A percentile compares a stretch with the other conserved stretches of the same genome.
Evolutionary conservation across 2,888 invertebrate species (phyloP).

Genomic region (Reticulitermes lucifugus): DNA sequence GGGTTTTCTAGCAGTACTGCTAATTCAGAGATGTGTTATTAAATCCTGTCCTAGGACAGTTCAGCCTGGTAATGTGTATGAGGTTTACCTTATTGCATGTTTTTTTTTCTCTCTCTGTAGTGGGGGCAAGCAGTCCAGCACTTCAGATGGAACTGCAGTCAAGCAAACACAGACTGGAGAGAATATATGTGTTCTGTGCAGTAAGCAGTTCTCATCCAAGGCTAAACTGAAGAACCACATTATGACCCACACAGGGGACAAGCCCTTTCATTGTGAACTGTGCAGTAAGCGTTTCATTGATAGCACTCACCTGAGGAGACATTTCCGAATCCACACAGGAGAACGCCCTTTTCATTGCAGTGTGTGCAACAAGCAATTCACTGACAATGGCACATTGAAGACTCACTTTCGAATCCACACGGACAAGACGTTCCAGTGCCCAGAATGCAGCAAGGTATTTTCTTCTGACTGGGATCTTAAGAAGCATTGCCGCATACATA

Average conservation of each 20-base stretch:
- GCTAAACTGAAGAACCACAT: conserved; percentile 10
- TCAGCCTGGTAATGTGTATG: too few species aligned
- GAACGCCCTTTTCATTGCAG: not conserved
- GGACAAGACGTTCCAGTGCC: not conserved
- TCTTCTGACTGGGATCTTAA: not conserved
- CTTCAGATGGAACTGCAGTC: not conserved
- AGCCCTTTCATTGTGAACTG: not conserved
- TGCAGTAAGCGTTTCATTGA: not conserved
- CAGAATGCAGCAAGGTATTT: not conserved
- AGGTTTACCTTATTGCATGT: too few species aligned
- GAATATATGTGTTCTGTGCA: not conserved
- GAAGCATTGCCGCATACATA: not conserved
- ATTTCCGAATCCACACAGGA: not conserved
- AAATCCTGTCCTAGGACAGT: too few species aligned
- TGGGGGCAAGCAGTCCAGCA: not conserved
- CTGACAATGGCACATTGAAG: not conserved
- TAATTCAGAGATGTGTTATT: too few species aligned
- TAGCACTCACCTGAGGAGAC: not conserved
- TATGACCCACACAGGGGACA: conserved; percentile 4
- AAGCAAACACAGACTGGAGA: not conserved
- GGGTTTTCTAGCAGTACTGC: too few species aligned
- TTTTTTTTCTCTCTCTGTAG: not conserved
- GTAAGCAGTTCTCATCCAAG: conserved; percentile 10
- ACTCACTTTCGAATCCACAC: not conserved
- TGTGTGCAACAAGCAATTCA: not conserved